phyloP scores from a whole-genome alignment of 2,113 vertebrate genomes.

The Genyomyrus donnyi region DNA sequence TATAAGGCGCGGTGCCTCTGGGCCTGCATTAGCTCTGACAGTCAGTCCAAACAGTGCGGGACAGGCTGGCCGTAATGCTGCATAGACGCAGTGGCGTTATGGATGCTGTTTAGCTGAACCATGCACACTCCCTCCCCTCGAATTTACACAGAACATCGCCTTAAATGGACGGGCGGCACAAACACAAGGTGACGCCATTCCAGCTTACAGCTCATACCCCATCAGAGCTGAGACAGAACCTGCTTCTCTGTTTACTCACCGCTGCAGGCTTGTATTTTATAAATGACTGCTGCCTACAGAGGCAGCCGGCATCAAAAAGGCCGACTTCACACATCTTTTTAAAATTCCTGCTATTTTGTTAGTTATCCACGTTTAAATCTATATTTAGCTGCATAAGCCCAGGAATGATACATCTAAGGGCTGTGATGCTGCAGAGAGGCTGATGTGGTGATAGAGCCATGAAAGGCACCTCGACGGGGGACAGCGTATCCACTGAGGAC shows the following conservation, averaged over 20 bases:
- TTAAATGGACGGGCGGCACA: background rate
- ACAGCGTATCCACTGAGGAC: constrained; percentile 36
- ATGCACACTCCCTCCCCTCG: background rate
- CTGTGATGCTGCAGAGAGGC: background rate
- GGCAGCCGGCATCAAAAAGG: background rate
- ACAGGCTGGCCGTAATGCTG: background rate
- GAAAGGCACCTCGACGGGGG: constrained; percentile 25
- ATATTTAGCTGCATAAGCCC: background rate
- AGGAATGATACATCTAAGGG: background rate
- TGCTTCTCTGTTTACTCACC: background rate
- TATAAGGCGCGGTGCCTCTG: background rate
- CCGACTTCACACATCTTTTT: background rate
- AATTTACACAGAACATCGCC: background rate
- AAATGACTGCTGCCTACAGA: background rate
- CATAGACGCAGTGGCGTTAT: background rate
- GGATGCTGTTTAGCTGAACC: background rate
- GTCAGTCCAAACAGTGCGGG: background rate
- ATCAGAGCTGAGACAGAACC: background rate
- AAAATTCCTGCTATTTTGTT: background rate
- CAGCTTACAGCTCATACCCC: background rate
- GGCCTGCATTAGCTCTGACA: background rate
- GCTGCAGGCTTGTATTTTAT: background rate
- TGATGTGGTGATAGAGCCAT: background rate
- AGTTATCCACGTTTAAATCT: background rate
- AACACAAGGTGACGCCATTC: background rate